Evolutionary conservation across 2,797 vertebrate genomes (phyloP).

Genomic region (Chrosomus eos): DNA sequence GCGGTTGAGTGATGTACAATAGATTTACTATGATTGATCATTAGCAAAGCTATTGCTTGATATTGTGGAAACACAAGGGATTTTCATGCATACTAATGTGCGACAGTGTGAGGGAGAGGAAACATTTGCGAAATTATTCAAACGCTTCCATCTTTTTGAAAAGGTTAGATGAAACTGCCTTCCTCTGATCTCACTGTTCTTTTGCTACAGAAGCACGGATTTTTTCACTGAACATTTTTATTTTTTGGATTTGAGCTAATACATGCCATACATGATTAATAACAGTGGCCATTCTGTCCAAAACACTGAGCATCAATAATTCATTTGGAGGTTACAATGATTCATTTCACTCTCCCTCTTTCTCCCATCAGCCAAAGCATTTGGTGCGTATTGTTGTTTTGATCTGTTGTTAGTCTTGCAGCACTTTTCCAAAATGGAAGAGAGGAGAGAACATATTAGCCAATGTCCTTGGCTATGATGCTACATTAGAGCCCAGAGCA

Average conservation of each 20-base stretch:
- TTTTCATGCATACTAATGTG: not conserved
- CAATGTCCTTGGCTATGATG: conserved; percentile 1
- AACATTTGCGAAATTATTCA: not conserved
- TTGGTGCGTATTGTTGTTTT: conserved; percentile 34
- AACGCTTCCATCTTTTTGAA: not conserved
- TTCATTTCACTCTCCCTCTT: conserved; percentile 7
- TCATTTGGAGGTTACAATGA: conserved; percentile 49
- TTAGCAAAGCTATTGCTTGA: conserved; percentile 21
- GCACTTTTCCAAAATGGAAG: conserved; percentile 25
- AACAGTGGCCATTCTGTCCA: conserved; percentile 34
- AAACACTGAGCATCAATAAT: conserved; percentile 55
- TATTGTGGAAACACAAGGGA: not conserved
- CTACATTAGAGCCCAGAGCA: not conserved
- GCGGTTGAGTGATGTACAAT: not conserved
- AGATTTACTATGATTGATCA: conserved; percentile 6
- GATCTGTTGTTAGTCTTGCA: conserved; percentile 11
- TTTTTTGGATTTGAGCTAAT: conserved; percentile 29
- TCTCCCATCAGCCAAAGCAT: not conserved
- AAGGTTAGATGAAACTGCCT: conserved; percentile 6
- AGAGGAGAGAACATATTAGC: not conserved
- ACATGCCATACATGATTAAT: conserved; percentile 44
- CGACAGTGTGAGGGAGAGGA: not conserved
- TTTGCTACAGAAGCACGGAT: not conserved
- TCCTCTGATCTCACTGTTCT: not conserved
- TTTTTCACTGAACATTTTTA: conserved; percentile 27